Base-by-base conservation (phyloP, 2,113 vertebrate species). In the Equus quagga region DNA sequence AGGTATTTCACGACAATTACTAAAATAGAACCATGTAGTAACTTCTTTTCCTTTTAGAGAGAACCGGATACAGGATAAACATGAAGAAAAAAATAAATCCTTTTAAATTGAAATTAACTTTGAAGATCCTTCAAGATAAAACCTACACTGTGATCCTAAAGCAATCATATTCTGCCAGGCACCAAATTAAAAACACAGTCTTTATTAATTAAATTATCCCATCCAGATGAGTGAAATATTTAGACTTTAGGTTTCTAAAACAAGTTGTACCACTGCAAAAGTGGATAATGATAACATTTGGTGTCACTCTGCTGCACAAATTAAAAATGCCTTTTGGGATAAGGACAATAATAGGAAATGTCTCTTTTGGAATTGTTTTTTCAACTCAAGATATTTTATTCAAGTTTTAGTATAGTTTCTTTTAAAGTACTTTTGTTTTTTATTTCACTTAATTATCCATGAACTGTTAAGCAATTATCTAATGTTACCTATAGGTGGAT, bases 401-500 rank as follows among this genome's bases (percentile, higher is more conserved):
- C 54, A 26, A 69, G 36, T 58, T 95, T 72, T 84, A 51, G 19
- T 46, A 46, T 4, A 60, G 67, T 46, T 86, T 88, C 28, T 58
- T 78, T 54, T 31, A 69, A 79, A 69, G 18, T 41, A 5, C 33
- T 93, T 70, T 69, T 67, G 36, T 36, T 54, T 94, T 94, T 87
- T 83, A 54, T 72, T 87, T 85, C 79, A 91, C n/a, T 97, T 95
- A 79, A 92, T 86, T 85, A 93, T 62, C 78, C 28, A 58, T 23
- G 51, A 93, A 83, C 64, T 82, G 12, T 49, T 92, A 95, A 95
- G 94, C 58, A 89, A 72, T 84, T 98, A 97, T 72, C 91, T 81
- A 67, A 69, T 96, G 95, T 81, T 76, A 98, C 97, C 98, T 98
- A 98, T 98, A 98, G 98, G 98, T 97, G 97, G 98, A 98, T 96